Evolutionary conservation across 1,140 invertebrate genomes (phyloP), one percentile per base, ranked within the genome.

Genomic region (Harpegnathos saltator): DNA sequence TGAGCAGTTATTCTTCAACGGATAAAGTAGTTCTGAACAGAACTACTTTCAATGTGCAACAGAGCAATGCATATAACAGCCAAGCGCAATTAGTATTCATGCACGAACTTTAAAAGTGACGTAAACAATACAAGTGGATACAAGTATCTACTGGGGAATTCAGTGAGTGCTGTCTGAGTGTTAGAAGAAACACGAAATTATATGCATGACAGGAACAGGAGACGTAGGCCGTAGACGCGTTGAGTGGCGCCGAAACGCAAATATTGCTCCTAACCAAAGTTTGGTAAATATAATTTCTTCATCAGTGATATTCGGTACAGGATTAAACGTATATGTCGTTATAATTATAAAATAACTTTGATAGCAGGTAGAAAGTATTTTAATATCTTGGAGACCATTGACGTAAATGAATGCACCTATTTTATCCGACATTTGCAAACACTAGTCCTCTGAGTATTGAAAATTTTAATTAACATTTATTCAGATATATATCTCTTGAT

Each of bases 201-300:
- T 91, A 94, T 94, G 94, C 92, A 95, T 94, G 94, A 94, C 93
- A 93, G 93, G 93, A 91, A 91, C 91, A 90, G 93, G 94, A 91
- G 92, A 93, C 92, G 90, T 94, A 86, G 93, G 93, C 91, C 94
- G 93, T 89, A 94, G 93, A 93, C 93, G 93, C 91, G 94, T 94
- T 91, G 93, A 94, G 91, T 94, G 93, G 93, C 93, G 93, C 91
- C 93, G 94, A 90, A 94, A 91, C 90, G 93, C 94, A 89, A 94
- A 94, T 88, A 65, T 33, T 44, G 26, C 44, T 54, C 48, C 48
- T 80, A 22, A 69, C 44, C 17, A 80, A 44, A 80, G 19, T 68
- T 69, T 22, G 75, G 75, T 80, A 80, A 80, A 48, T 80, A 71
- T 15, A 7, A 19, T 33, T 14, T 48, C 0, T 52, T 5, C 38